These are phyloP conservation scores for Cyrtonyx montezumae DNA, from an alignment of 2,113 vertebrate species.

Conservation along the genomic window DNA sequence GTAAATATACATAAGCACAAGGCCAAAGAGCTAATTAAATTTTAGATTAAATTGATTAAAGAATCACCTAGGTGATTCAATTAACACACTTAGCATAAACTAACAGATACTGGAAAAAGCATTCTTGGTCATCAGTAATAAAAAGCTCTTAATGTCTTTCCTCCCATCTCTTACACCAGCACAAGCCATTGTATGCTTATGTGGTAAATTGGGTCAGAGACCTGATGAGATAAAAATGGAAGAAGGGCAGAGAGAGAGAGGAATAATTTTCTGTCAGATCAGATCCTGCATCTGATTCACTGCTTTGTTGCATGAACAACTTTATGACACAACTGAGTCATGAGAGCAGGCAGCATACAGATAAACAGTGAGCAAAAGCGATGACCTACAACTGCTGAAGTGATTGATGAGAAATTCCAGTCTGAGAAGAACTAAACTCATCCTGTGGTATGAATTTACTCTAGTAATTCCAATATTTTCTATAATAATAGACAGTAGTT, in stretches of 20 bases:
- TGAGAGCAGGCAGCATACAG: not conserved
- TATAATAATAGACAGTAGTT: not conserved
- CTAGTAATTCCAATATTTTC: not conserved
- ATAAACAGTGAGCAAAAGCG: not conserved
- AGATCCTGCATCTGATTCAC: not conserved
- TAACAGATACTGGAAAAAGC: not conserved
- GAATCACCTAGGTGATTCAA: not conserved
- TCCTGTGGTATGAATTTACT: not conserved
- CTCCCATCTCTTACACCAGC: not conserved
- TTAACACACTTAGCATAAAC: not conserved
- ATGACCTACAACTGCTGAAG: not conserved
- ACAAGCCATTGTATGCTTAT: not conserved
- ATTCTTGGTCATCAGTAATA: not conserved
- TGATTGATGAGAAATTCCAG: not conserved
- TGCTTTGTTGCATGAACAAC: not conserved
- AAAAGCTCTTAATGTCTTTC: not conserved
- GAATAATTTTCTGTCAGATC: not conserved
- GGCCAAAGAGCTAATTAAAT: not conserved
- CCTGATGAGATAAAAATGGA: not conserved
- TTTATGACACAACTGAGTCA: not conserved
- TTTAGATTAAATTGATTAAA: not conserved
- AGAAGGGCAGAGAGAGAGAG: not conserved
- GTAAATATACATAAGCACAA: not conserved
- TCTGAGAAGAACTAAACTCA: not conserved
- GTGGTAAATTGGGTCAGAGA: not conserved